phyloP scores from a whole-genome alignment of 2,113 vertebrate genomes.

The Acanthisitta chloris region DNA sequence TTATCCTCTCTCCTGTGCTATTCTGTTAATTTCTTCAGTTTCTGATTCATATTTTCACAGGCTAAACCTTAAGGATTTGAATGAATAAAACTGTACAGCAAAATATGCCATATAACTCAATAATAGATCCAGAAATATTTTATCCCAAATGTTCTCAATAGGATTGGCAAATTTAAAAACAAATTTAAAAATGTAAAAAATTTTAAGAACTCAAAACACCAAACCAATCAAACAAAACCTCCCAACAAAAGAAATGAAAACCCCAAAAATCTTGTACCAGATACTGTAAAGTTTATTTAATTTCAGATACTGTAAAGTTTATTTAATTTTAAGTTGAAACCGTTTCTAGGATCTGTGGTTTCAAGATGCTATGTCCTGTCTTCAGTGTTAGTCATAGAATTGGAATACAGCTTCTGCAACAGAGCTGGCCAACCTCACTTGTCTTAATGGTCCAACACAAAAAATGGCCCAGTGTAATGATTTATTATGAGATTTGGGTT shows the following conservation, averaged over 20 bases:
- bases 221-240: not conserved
- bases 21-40: not conserved
- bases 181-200: too few species aligned
- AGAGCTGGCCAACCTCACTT: not conserved
- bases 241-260: fast-evolving
- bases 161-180: not conserved
- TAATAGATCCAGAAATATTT: not conserved
- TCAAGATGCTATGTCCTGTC: fast-evolving
- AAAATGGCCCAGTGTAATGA: not conserved
- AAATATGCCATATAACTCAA: not conserved
- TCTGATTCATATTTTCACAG: not conserved
- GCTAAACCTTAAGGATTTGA: not conserved
- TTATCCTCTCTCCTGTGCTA: not conserved
- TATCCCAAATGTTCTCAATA: not conserved
- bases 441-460: not conserved
- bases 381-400: not conserved
- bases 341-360: not conserved
- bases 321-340: not conserved
- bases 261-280: not conserved
- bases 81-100: not conserved
- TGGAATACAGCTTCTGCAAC: not conserved
- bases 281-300: not conserved
- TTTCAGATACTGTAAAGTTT: not conserved
- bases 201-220: too few species aligned
- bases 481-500: not conserved